These are phyloP conservation scores for Monochamus alternatus DNA, from an alignment of 2,888 invertebrate species.

Conservation along the genomic window DNA sequence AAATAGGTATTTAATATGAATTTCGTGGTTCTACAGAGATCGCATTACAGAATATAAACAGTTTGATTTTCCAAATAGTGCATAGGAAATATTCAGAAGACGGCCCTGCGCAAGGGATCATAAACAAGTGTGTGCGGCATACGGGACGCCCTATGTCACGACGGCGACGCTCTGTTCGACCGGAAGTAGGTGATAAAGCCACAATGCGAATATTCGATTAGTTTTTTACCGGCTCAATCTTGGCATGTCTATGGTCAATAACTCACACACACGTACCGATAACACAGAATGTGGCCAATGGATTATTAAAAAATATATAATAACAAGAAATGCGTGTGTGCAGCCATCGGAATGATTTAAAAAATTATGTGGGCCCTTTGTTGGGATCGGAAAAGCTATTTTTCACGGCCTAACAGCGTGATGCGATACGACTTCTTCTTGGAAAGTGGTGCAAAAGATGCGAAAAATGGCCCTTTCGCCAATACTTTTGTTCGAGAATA, in stretches of 20 bases:
- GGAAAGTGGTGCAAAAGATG: not conserved
- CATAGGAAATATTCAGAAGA: not conserved
- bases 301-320: constrained; percentile 36
- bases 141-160: constrained; percentile 34
- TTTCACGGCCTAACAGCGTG: constrained; percentile 7
- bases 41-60: too few relatives aligned
- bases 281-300: constrained; percentile 34
- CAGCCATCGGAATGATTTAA: constrained; percentile 28
- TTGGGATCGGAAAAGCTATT: not conserved
- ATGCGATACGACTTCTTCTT: constrained; percentile 3
- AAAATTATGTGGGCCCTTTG: constrained; percentile 19
- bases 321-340: constrained; percentile 17
- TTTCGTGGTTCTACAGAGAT: too few relatives aligned
- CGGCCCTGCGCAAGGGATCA: constrained; percentile 45
- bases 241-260: constrained; percentile 45
- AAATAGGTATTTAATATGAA: not conserved
- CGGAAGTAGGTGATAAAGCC: constrained; percentile 62
- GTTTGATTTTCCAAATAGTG: too few relatives aligned
- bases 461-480: too few relatives aligned
- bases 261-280: constrained; percentile 35
- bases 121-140: constrained; percentile 55
- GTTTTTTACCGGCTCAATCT: constrained; percentile 55
- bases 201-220: constrained; percentile 65
- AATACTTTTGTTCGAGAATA: too few relatives aligned
- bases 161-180: constrained; percentile 57